Conservation (phyloP, 1,140 invertebrate genomes). For the Panulirus ornatus region DNA sequence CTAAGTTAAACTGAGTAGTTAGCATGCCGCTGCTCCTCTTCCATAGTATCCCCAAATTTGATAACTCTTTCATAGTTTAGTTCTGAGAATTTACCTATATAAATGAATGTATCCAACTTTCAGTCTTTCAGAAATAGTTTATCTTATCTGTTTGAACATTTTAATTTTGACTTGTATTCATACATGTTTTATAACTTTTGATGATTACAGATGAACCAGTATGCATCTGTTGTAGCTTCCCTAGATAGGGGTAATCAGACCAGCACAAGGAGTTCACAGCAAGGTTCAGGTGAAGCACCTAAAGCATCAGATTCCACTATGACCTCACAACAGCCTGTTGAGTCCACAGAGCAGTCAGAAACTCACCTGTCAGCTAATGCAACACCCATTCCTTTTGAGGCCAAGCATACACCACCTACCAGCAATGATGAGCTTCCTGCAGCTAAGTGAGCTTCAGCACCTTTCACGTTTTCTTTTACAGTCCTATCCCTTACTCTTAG, state of each 20-base stretch:
- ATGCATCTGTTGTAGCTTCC: slow-evolving; percentile 58
- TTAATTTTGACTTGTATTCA: not conserved
- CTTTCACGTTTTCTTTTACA: no score
- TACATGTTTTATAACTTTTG: not conserved
- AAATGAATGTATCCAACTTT: no score
- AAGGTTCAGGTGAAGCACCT: not conserved
- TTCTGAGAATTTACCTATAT: no score
- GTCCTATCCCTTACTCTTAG: no score
- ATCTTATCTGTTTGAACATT: not conserved
- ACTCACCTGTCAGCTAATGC: not conserved
- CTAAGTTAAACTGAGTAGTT: not conserved
- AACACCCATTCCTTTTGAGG: not conserved
- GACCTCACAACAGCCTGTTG: not conserved
- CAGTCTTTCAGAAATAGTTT: not conserved
- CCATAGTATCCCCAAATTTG: no score
- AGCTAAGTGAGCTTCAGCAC: not conserved
- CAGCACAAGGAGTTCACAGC: not conserved
- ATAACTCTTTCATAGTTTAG: no score
- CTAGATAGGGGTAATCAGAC: slow-evolving; percentile 18
- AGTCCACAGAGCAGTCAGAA: not conserved
- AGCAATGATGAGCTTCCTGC: not conserved
- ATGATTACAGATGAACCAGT: slow-evolving; percentile 65
- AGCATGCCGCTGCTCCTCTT: no score
- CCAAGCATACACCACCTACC: not conserved
- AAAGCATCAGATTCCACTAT: not conserved